Conservation (phyloP, 92 coral and sea anemone genomes). For the Phenganax subtilis region DNA sequence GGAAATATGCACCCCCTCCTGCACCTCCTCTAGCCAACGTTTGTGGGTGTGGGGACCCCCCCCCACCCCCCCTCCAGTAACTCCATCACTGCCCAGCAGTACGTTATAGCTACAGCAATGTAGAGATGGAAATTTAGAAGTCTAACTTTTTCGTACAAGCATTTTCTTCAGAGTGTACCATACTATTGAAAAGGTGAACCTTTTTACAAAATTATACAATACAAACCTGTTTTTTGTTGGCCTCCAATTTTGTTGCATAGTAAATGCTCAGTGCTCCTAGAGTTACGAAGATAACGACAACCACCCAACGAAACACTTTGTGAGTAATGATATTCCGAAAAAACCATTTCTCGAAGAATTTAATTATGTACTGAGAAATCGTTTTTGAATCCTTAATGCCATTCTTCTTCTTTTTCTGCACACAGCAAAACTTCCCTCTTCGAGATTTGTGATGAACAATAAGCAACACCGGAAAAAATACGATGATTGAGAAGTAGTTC, state of each 20-base stretch:
- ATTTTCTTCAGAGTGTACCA: background rate
- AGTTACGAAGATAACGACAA: conserved; percentile 55
- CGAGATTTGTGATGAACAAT: conserved; percentile 54
- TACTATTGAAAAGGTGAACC: background rate
- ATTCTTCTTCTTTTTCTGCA: conserved; percentile 20
- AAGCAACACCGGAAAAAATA: conserved; percentile 60
- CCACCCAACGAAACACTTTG: conserved; percentile 77
- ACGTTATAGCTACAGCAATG: too few relatives aligned
- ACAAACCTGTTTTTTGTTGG: conserved; percentile 90
- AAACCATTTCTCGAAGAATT: conserved; percentile 64
- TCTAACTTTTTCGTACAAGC: background rate
- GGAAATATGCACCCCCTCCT: too few relatives aligned
- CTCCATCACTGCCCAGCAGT: too few relatives aligned
- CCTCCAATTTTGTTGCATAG: conserved; percentile 76
- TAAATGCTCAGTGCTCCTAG: conserved; percentile 61
- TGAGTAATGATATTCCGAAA: conserved; percentile 69
- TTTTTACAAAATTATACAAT: background rate
- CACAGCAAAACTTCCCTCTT: conserved; percentile 47
- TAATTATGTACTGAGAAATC: background rate
- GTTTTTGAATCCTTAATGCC: background rate
- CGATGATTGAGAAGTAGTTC: conserved; percentile 57
- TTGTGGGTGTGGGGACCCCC: too few relatives aligned
- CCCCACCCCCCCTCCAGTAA: too few relatives aligned
- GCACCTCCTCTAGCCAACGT: too few relatives aligned
- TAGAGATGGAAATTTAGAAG: background rate